phyloP scores from a whole-genome alignment of 2,113 vertebrate genomes.

The Hiodon alosoides region DNA sequence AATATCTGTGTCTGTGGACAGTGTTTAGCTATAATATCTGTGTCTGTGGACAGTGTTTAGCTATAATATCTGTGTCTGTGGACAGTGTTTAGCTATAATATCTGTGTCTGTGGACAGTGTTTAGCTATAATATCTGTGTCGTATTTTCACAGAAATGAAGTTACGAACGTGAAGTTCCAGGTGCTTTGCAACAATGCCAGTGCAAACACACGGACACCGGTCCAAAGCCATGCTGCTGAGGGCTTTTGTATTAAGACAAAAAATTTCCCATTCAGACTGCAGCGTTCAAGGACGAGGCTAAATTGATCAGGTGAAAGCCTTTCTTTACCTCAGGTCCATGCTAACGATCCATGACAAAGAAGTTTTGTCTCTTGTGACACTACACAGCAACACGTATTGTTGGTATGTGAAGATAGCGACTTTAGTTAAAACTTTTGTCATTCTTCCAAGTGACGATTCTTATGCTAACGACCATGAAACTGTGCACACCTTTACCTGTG shows the following conservation, averaged over 20 bases:
- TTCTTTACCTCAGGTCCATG: slow-evolving; percentile 43
- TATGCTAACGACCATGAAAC: slow-evolving; percentile 43
- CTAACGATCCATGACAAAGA: slow-evolving; percentile 19
- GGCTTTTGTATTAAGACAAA: slow-evolving; percentile 53
- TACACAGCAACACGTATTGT: no score
- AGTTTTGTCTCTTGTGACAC: background rate
- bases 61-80: no score
- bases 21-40: no score
- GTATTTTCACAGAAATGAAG: background rate
- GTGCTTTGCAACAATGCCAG: background rate
- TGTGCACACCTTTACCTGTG: slow-evolving; percentile 18
- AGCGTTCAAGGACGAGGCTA: slow-evolving; percentile 37
- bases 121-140: no score
- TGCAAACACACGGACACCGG: background rate
- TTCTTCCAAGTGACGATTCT: slow-evolving; percentile 30
- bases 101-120: no score
- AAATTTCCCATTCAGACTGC: slow-evolving; percentile 45
- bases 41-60: no score
- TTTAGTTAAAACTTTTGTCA: background rate
- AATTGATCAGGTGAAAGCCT: slow-evolving; percentile 37
- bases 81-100: no score
- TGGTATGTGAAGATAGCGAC: background rate
- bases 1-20: no score
- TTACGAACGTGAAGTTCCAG: no score
- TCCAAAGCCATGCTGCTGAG: slow-evolving; percentile 15